Conservation (phyloP, 2,888 invertebrate species). For the Pristionchus fissidentatus region DNA sequence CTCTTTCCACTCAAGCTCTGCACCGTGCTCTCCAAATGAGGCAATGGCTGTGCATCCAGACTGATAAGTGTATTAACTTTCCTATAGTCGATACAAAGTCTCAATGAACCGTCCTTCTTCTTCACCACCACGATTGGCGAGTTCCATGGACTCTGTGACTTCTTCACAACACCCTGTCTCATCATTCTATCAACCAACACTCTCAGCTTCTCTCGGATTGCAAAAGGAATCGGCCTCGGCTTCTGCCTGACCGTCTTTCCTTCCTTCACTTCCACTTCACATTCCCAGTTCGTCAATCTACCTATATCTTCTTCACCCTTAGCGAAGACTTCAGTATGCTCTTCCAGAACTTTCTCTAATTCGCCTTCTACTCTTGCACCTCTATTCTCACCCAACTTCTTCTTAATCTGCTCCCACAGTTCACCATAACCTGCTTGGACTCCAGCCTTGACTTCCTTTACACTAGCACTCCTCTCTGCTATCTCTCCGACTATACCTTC, state of each 20-base stretch:
- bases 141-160: constrained; percentile 48
- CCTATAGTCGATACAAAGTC: constrained; percentile 64
- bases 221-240: constrained; percentile 48
- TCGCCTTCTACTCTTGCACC: neutral
- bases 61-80: constrained; percentile 55
- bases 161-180: constrained; percentile 44
- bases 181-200: constrained; percentile 48
- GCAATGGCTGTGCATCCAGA: constrained; percentile 60
- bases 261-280: neutral
- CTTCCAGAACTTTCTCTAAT: neutral
- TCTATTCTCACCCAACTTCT: neutral
- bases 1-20: constrained; percentile 50
- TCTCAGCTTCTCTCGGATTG: constrained; percentile 37
- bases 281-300: neutral
- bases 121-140: constrained; percentile 53
- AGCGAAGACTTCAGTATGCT: neutral
- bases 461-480: neutral
- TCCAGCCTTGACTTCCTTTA: too few species aligned
- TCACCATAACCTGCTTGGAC: too few species aligned
- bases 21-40: constrained; percentile 58
- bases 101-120: constrained; percentile 57
- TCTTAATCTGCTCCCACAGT: neutral
- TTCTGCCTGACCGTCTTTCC: constrained; percentile 28
- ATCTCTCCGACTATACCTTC: neutral
- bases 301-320: neutral